Conservation (phyloP, 2,797 vertebrate species). For the Natrix natrix region DNA sequence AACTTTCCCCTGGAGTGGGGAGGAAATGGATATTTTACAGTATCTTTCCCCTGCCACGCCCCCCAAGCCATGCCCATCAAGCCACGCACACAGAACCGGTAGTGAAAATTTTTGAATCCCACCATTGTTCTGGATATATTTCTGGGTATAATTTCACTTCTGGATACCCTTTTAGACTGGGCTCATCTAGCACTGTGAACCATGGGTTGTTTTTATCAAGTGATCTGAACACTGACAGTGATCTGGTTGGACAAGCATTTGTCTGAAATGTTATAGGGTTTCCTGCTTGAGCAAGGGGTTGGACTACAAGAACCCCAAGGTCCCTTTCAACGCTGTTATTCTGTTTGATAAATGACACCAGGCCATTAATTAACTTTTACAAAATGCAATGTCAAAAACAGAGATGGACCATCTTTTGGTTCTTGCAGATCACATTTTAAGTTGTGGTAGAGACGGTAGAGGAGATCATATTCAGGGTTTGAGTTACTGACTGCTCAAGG, state of each 20-base stretch:
- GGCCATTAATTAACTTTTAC: neutral
- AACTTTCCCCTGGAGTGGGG: no score
- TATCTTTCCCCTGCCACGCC: no score
- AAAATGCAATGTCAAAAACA: neutral
- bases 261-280: neutral
- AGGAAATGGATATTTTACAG: no score
- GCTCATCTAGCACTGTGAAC: neutral
- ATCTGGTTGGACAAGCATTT: neutral
- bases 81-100: no score
- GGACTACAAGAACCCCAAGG: neutral
- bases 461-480: neutral
- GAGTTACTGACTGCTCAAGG: neutral
- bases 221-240: neutral
- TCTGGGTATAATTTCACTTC: neutral
- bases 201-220: neutral
- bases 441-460: neutral
- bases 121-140: neutral
- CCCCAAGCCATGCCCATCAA: no score
- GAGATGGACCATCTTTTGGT: neutral
- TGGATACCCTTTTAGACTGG: neutral
- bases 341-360: neutral
- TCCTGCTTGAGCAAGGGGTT: neutral
- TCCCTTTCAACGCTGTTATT: neutral
- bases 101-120: no score
- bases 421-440: neutral